A percentile compares a stretch with the other conserved stretches of the same genome.
Conservation (phyloP, 2,888 invertebrate species). For the Operophtera brumata region DNA sequence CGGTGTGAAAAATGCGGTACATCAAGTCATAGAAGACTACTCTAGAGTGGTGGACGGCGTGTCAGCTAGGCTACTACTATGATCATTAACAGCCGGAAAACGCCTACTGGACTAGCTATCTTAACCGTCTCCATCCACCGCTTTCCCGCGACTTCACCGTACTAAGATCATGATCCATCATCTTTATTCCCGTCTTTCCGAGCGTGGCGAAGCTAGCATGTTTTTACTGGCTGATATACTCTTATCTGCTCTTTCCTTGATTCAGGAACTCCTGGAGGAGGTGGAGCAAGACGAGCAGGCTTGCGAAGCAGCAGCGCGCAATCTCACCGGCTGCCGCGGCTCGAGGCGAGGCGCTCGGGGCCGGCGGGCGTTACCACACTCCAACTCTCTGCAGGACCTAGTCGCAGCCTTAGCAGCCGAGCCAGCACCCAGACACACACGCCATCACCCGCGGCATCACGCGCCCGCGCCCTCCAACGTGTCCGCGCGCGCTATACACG, state of each 20-base stretch:
- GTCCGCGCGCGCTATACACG: slow-evolving; percentile 69
- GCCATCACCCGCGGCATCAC: slow-evolving; percentile 47
- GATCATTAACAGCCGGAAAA: too few relatives aligned
- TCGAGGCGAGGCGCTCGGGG: slow-evolving; percentile 62
- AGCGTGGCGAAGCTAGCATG: not conserved
- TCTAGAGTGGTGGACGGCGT: too few relatives aligned
- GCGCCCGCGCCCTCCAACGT: slow-evolving; percentile 55
- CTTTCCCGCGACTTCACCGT: not conserved
- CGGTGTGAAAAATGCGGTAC: too few relatives aligned
- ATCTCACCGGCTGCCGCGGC: slow-evolving; percentile 59
- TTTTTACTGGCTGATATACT: not conserved
- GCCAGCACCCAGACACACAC: slow-evolving; percentile 51
- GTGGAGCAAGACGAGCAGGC: slow-evolving; percentile 88
- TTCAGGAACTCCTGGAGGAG: slow-evolving; percentile 86
- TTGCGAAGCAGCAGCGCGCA: slow-evolving; percentile 75
- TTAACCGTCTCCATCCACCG: not conserved
- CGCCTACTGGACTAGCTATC: too few relatives aligned
- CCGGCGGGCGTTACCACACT: slow-evolving; percentile 73
- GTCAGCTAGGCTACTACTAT: too few relatives aligned
- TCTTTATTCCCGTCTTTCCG: not conserved
- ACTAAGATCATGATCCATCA: too few relatives aligned
- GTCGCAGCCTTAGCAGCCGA: slow-evolving; percentile 76
- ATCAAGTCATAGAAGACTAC: too few relatives aligned
- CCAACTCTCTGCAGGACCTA: slow-evolving; percentile 82
- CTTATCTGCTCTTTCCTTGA: slow-evolving; percentile 1